Percentiles rank a stretch among this genome's conserved stretches.
Conservation (phyloP, 2,797 vertebrate genomes). For the Xerus rutilus region DNA sequence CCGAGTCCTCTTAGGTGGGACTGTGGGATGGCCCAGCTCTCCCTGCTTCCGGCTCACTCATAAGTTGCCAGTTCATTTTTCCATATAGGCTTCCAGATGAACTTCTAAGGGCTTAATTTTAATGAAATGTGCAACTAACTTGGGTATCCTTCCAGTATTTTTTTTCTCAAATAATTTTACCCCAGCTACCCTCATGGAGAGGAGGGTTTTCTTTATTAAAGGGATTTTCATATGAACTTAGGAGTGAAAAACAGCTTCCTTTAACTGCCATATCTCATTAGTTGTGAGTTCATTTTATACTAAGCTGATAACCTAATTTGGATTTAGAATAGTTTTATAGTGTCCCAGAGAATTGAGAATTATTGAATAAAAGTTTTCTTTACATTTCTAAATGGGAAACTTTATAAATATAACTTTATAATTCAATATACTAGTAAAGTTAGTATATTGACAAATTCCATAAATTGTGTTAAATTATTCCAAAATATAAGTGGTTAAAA, state of each 20-base stretch:
- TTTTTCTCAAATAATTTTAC: slow-evolving; percentile 35
- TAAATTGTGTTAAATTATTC: slow-evolving; percentile 38
- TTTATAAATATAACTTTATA: slow-evolving; percentile 32
- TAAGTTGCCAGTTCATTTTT: not conserved
- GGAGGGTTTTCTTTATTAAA: not conserved
- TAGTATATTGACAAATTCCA: not conserved
- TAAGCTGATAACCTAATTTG: slow-evolving; percentile 4
- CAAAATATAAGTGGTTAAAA: slow-evolving; percentile 42
- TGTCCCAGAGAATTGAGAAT: slow-evolving; percentile 15
- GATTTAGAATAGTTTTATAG: slow-evolving; percentile 28
- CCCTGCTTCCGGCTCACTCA: not conserved
- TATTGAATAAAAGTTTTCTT: slow-evolving; percentile 32
- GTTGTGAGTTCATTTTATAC: slow-evolving; percentile 66
- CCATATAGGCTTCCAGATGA: not conserved
- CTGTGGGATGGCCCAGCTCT: not conserved
- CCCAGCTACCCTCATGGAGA: not conserved
- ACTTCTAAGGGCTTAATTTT: slow-evolving; percentile 49
- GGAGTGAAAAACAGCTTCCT: slow-evolving; percentile 42
- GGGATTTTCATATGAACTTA: slow-evolving; percentile 30
- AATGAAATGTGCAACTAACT: slow-evolving; percentile 34
- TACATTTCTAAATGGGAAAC: not conserved
- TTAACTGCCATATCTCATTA: slow-evolving; percentile 56
- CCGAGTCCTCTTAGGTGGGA: not conserved
- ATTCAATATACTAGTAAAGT: slow-evolving; percentile 23
- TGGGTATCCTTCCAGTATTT: not conserved